Conservation (phyloP, 1,140 invertebrate genomes). For the Drosophila teissieri region DNA sequence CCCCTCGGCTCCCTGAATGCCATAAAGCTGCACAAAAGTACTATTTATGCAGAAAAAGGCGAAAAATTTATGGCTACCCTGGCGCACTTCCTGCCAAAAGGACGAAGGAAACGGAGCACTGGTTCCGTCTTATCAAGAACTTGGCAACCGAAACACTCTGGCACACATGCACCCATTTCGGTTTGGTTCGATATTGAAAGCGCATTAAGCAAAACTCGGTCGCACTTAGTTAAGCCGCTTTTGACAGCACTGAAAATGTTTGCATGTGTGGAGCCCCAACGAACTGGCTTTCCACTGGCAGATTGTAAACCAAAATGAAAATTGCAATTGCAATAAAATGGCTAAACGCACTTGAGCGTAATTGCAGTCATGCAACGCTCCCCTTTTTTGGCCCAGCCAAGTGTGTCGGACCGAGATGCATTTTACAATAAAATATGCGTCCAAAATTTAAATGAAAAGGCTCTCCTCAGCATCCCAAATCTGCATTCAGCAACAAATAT, state of each 20-base stretch:
- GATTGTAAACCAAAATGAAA: constrained; percentile 38
- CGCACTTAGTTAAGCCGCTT: constrained; percentile 67
- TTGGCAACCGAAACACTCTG: constrained; percentile 68
- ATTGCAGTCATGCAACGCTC: constrained; percentile 58
- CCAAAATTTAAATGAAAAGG: constrained; percentile 77
- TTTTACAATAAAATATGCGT: constrained; percentile 71
- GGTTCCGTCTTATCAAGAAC: constrained; percentile 70
- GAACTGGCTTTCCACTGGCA: neutral
- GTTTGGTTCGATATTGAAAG: constrained; percentile 48
- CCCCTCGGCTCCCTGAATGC: constrained; percentile 36
- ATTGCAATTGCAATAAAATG: constrained; percentile 74
- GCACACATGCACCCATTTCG: constrained; percentile 13
- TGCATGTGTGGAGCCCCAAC: neutral
- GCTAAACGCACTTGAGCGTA: constrained; percentile 77
- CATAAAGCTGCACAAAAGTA: constrained; percentile 58
- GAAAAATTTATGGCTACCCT: constrained; percentile 64
- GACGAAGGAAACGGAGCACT: constrained; percentile 34
- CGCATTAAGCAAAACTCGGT: constrained; percentile 67
- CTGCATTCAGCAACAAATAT: constrained; percentile 17
- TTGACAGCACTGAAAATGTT: constrained; percentile 37
- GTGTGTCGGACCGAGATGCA: constrained; percentile 44
- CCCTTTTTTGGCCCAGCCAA: constrained; percentile 24
- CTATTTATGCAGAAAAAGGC: constrained; percentile 73
- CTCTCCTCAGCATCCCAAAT: neutral
- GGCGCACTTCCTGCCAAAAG: constrained; percentile 60